Conservation (phyloP, 2,797 vertebrate species). For the Bovichtus variegatus region DNA sequence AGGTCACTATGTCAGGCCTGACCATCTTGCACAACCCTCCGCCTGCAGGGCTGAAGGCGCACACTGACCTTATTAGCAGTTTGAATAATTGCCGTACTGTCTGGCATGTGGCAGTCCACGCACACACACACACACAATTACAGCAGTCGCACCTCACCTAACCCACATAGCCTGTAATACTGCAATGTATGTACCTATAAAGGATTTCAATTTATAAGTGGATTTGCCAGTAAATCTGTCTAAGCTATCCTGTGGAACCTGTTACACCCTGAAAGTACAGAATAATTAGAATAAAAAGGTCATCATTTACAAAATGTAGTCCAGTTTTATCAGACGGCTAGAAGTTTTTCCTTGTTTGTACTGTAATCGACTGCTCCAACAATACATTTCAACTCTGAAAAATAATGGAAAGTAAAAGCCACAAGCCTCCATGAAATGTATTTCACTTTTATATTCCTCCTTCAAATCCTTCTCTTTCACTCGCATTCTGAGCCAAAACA, state of each 20-base stretch:
- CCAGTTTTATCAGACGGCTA: neutral
- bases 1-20: constrained; percentile 77
- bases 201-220: neutral
- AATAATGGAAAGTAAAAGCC: neutral
- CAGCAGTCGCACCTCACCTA: neutral
- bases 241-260: neutral
- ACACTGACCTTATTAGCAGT: constrained; percentile 83
- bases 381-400: neutral
- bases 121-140: too few species aligned
- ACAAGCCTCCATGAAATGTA: neutral
- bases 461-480: neutral
- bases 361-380: neutral
- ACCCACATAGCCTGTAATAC: neutral
- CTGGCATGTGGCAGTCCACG: constrained; percentile 56
- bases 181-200: neutral
- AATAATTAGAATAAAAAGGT: too few species aligned
- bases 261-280: neutral
- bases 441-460: neutral
- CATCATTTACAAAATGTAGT: neutral
- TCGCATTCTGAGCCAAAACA: neutral
- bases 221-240: neutral
- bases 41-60: constrained; percentile 64
- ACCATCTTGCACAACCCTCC: constrained; percentile 73
- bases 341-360: neutral
- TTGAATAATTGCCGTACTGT: constrained; percentile 77